These are phyloP conservation scores for Corythoichthys haematopterus DNA, from an alignment of 2,113 vertebrate species.

Conservation along the genomic window DNA sequence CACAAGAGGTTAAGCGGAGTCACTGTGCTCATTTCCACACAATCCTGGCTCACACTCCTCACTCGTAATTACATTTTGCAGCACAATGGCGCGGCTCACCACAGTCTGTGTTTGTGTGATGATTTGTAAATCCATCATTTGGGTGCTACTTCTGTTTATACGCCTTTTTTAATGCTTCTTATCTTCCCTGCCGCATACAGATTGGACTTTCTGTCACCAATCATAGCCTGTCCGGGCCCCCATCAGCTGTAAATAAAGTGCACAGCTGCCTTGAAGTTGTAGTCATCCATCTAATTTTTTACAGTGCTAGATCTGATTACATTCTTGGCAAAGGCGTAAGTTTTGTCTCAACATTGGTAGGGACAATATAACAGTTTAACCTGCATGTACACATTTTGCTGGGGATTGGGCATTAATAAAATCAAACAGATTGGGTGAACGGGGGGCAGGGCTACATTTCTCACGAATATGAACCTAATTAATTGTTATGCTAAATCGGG, in stretches of 20 bases:
- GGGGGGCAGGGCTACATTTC: too few relatives aligned
- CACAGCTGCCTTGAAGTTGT: neutral
- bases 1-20: neutral
- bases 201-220: neutral
- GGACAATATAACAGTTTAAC: too few relatives aligned
- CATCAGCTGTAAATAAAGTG: neutral
- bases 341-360: too few relatives aligned
- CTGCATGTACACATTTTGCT: too few relatives aligned
- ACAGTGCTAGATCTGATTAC: neutral
- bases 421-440: too few relatives aligned
- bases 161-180: neutral
- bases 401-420: too few relatives aligned
- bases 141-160: neutral
- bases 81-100: neutral
- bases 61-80: neutral
- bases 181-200: neutral
- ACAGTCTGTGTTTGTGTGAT: neutral
- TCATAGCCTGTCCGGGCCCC: neutral
- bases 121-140: neutral
- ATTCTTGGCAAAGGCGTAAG: neutral
- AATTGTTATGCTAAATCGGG: too few relatives aligned
- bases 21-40: conserved; percentile 1
- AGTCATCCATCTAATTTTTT: neutral
- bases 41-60: neutral
- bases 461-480: too few relatives aligned